Base-by-base conservation (phyloP, 2,888 invertebrate species). In the Tenthredo mesomela region DNA sequence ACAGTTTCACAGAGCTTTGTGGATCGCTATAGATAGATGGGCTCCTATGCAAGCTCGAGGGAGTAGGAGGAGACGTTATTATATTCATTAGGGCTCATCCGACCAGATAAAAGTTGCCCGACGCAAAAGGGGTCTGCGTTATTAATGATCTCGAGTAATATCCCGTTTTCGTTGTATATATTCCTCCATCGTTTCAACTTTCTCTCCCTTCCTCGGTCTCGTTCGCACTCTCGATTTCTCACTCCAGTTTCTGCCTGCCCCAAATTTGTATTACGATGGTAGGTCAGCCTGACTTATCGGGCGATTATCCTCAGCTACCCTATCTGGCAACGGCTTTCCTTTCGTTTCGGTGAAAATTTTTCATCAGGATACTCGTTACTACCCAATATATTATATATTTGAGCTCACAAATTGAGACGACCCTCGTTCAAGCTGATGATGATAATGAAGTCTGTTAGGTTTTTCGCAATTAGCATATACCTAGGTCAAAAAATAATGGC, bases 51-150 rank as follows among this genome's bases (percentile, higher is more conserved):
- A 84, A 40, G 61, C 25, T 58, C 71, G 80, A 77, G 54, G 80
- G 25, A 40, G 80, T 40, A 21, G 80, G 21, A 47, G 65, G 77
- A 47, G 84, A 86, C 87, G 88, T 89, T 89, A 87, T 90, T 90
- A 88, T 89, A 90, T 89, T 90, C 88, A 88, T 90, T 88, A 89
- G 87, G 82, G 88, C 86, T 88, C 87, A 89, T 89, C 89, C 89
- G 88, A 87, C 87, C 88, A 88, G 88, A 89, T 90, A 88, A 89
- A 89, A 90, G 88, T 89, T 88, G 86, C 86, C 87, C 88, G 88
- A 88, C 88, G 89, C 88, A 87, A 89, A 88, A 88, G 87, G 78
- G 84, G 80, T 43, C 71, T 70, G 82, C 84, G 82, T 88, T 88
- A 87, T 87, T 87, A 87, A 88, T 87, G 86, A 87, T 87, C 86